Conservation (phyloP, 2,797 vertebrate species). For the Sebastolobus alascanus region DNA sequence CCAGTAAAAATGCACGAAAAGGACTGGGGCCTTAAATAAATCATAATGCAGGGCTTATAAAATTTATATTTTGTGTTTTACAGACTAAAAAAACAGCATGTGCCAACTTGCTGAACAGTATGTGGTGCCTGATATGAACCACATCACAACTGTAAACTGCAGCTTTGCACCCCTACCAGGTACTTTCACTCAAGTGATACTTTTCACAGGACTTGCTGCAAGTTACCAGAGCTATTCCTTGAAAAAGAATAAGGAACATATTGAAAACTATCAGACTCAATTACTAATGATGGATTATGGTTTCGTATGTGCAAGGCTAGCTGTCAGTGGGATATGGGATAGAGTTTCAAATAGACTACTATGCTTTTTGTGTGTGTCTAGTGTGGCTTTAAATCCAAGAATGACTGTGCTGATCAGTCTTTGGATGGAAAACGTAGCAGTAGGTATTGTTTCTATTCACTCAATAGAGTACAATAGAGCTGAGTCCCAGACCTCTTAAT, state of each 20-base stretch:
- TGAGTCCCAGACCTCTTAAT: constrained; percentile 9
- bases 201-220: constrained; percentile 33
- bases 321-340: constrained; percentile 38
- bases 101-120: constrained; percentile 4
- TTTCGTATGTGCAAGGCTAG: constrained; percentile 29
- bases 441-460: constrained; percentile 20
- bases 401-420: constrained; percentile 17
- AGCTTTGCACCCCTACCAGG: constrained; percentile 20
- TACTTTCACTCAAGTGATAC: constrained; percentile 34
- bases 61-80: neutral
- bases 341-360: constrained; percentile 44
- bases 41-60: neutral
- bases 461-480: constrained; percentile 2
- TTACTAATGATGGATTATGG: constrained; percentile 56
- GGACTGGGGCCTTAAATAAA: neutral
- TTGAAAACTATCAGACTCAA: constrained; percentile 48
- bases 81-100: neutral
- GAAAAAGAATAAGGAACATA: constrained; percentile 31
- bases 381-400: constrained; percentile 43
- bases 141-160: constrained; percentile 26
- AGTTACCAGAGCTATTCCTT: constrained; percentile 19
- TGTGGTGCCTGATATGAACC: constrained; percentile 9
- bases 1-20: neutral
- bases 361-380: neutral
- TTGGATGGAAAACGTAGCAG: constrained; percentile 7